Base-by-base conservation (phyloP, 2,113 vertebrate genomes). In the Tychaedon coryphoeus region DNA sequence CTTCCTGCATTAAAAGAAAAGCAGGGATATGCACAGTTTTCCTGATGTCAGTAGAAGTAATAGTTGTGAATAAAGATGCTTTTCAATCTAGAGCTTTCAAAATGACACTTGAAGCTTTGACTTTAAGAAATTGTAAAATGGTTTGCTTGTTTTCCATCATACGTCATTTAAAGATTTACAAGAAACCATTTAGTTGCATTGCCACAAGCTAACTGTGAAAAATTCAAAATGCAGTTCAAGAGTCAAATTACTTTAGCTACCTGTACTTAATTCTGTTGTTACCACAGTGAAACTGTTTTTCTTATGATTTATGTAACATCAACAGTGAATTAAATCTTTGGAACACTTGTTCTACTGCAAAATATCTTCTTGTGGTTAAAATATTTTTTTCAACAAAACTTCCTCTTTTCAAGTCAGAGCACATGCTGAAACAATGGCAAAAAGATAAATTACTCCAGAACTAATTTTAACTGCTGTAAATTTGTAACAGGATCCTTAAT, bases 271-370 rank as follows among this genome's bases (percentile, higher is more conserved):
- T 93, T 92, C 83, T 87, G 53, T 81, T 88, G 64, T 92, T 86
- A 74, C 88, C 86, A 86, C 79, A 93, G 51, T 10, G 1, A 84
- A 75, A 36, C 65, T 78, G 54, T 62, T 96, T 96, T 72, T 84
- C 61, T 58, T 70, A 67, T 75, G 64, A 67, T 94, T 81, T 69
- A 62, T 90, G 65, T 84, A 84, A 80, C 50, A 56, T 83, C 43
- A 43, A 67, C 80, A 92, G 61, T 79, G 48, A 94, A 91, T 93
- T 94, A 93, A 95, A 72, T 88, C 82, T 95, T 94, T 73, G 88
- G 85, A 96, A 87, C 77, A 84, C 75, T 90, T 95, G 75, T 86
- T 86, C 88, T 91, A 28, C 88, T 92, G 86, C 67, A 92, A 93
- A 94, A 81, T 45, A 90, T 24, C 28, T 75, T 84, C 78, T 67